phyloP scores from a whole-genome alignment of 2,888 invertebrate genomes.

The Coenonympha glycerion region DNA sequence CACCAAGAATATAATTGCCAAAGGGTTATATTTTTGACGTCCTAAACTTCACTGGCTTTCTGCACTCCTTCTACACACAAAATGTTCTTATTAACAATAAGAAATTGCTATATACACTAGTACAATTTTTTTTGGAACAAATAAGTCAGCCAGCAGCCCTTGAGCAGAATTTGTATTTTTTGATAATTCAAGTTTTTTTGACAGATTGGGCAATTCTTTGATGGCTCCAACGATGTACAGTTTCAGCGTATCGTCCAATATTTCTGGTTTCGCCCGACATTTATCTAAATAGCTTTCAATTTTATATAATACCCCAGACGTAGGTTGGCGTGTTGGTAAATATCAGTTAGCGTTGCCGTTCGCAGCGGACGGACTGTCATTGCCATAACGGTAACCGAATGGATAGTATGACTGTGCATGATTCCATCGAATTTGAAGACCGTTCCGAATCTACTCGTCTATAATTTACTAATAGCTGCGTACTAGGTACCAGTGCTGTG shows the following conservation, averaged over 20 bases:
- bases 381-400: constrained; percentile 60
- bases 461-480: constrained; percentile 38
- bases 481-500: background rate
- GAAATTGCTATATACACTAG: no score
- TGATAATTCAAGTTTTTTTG: no score
- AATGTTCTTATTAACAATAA: no score
- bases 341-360: constrained; percentile 23
- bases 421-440: constrained; percentile 62
- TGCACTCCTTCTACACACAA: no score
- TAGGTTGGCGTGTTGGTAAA: constrained; percentile 27
- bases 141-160: no score
- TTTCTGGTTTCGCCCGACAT: constrained; percentile 14
- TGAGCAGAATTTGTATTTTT: no score
- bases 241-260: background rate
- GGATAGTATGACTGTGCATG: constrained; percentile 64
- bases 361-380: constrained; percentile 45
- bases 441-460: constrained; percentile 41
- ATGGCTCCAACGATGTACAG: background rate
- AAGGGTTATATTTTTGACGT: no score
- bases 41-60: no score
- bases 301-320: constrained; percentile 25
- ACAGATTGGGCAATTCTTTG: background rate
- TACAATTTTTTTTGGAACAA: no score
- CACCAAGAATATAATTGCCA: no score
- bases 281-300: constrained; percentile 22